phyloP scores from a whole-genome alignment of 2,797 vertebrate species.

The Peromyscus aztecus region DNA sequence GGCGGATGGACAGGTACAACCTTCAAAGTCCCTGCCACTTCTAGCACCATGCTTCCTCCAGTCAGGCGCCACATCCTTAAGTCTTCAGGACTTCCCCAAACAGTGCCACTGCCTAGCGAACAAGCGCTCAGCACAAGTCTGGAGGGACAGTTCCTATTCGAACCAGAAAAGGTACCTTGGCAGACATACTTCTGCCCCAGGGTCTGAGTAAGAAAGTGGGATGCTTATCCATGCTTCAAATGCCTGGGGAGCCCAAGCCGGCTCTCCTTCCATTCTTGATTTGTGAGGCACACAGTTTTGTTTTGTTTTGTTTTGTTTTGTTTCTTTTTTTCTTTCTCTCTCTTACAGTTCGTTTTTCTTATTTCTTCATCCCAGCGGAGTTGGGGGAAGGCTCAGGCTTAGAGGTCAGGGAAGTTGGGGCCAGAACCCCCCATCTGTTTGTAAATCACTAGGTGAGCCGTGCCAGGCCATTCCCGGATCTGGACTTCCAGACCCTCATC shows the following conservation, averaged over 20 bases:
- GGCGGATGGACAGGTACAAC: no score
- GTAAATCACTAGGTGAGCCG: slow-evolving; percentile 48
- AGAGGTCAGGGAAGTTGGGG: neutral
- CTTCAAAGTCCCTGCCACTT: neutral
- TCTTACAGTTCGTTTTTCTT: neutral
- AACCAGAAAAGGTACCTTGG: neutral
- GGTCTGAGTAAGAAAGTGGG: neutral
- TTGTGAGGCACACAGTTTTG: neutral
- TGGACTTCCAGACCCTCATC: slow-evolving; percentile 69
- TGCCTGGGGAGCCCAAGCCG: neutral
- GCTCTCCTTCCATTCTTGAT: neutral
- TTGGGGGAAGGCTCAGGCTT: neutral
- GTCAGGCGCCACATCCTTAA: neutral
- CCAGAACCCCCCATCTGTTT: slow-evolving; percentile 20
- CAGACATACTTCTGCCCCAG: neutral
- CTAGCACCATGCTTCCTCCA: neutral
- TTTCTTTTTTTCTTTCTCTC: neutral
- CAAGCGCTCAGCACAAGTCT: neutral
- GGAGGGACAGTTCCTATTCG: neutral
- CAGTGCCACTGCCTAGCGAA: neutral
- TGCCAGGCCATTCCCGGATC: slow-evolving; percentile 56
- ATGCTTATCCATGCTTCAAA: no score
- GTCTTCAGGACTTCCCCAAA: neutral
- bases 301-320: neutral
- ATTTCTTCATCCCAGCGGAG: no score